phyloP scores from a whole-genome alignment of 92 coral and sea anemone species.

The Scolanthus callimorphus region DNA sequence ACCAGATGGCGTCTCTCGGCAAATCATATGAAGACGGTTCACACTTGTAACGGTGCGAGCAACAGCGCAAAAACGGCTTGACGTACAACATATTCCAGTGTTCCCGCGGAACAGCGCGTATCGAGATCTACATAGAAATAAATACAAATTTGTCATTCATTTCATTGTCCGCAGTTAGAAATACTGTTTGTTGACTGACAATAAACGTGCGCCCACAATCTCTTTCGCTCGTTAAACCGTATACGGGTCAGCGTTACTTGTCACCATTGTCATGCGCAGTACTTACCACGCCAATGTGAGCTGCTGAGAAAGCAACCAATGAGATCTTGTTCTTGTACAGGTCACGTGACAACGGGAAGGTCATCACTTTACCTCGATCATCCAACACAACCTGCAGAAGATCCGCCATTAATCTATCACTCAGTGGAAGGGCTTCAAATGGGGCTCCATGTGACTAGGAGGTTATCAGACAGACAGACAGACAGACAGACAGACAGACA shows the following conservation, averaged over 20 bases:
- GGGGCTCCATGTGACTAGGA: too few species aligned
- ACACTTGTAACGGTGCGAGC: conserved; percentile 55
- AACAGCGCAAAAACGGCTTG: conserved; percentile 74
- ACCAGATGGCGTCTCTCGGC: conserved; percentile 44
- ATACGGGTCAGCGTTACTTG: too few species aligned
- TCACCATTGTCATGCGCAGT: too few species aligned
- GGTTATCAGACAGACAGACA: too few species aligned
- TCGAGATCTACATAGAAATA: conserved; percentile 50
- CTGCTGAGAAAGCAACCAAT: conserved; percentile 7
- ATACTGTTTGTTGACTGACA: too few species aligned
- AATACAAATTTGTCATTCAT: too few species aligned
- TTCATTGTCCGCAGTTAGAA: too few species aligned
- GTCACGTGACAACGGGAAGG: conserved; percentile 6
- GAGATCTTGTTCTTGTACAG: conserved; percentile 13
- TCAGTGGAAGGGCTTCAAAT: too few species aligned
- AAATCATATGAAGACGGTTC: conserved; percentile 44
- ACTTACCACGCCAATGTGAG: conserved; percentile 28
- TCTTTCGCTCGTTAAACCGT: too few species aligned
- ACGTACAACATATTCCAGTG: conserved; percentile 74
- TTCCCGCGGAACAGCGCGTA: conserved; percentile 60
- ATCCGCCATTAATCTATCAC: too few species aligned
- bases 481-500: too few species aligned
- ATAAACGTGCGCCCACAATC: too few species aligned
- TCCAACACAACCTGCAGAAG: conserved; percentile 9
- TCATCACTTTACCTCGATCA: conserved; percentile 17